phyloP scores from a whole-genome alignment of 2,113 vertebrate genomes.

The Platichthys stellatus region DNA sequence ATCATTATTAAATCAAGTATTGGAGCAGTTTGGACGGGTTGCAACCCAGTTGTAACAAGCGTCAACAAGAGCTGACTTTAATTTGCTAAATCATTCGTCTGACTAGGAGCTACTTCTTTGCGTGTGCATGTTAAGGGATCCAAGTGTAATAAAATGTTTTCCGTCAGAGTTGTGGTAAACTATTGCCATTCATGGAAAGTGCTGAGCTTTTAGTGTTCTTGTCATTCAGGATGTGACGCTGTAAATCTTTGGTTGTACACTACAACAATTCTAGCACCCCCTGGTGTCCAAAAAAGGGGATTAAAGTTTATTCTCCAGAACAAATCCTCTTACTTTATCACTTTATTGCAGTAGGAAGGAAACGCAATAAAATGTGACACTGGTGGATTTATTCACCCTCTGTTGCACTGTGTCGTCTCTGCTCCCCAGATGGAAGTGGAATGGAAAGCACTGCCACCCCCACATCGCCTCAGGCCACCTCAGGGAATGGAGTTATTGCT shows the following conservation, averaged over 20 bases:
- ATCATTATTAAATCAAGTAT: not conserved
- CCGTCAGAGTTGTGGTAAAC: too few species aligned
- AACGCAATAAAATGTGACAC: not conserved
- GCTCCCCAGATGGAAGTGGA: conserved; percentile 61
- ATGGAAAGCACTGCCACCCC: conserved; percentile 71
- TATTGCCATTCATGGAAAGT: too few species aligned
- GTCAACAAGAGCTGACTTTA: conserved; percentile 34
- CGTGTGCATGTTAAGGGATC: too few species aligned
- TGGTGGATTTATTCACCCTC: not conserved
- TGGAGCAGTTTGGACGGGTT: conserved; percentile 1
- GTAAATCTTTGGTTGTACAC: not conserved
- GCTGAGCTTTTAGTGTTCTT: too few species aligned
- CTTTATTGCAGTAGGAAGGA: not conserved
- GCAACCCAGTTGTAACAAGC: conserved; percentile 26
- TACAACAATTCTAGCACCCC: not conserved
- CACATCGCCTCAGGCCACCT: conserved; percentile 80
- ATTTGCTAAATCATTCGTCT: conserved; percentile 1
- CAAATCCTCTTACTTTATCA: not conserved
- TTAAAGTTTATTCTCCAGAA: not conserved
- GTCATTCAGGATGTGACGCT: not conserved
- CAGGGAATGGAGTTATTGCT: conserved; percentile 82
- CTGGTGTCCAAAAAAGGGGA: conserved; percentile 1
- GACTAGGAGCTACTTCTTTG: too few species aligned
- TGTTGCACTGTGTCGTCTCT: not conserved
- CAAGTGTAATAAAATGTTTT: too few species aligned